Conservation (phyloP, 2,888 invertebrate species). For the Nysson spinosus region DNA sequence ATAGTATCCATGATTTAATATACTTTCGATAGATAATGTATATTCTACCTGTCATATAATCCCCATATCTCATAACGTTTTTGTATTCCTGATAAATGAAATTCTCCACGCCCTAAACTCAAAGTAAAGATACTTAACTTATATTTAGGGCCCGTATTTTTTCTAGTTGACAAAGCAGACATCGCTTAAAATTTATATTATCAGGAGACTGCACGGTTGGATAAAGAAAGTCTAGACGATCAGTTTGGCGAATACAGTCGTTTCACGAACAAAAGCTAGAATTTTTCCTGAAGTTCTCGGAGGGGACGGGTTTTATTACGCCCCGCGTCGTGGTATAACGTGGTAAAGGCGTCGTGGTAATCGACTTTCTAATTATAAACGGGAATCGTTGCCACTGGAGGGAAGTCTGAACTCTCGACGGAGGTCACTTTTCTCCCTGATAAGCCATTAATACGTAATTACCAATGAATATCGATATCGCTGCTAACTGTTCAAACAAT, state of each 20-base stretch:
- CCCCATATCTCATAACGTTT: too few relatives aligned
- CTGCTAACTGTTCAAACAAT: constrained; percentile 24
- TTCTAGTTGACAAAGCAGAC: too few relatives aligned
- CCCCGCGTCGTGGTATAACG: constrained; percentile 8
- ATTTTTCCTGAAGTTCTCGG: constrained; percentile 39
- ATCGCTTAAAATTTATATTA: too few relatives aligned
- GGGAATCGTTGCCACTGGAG: constrained; percentile 8
- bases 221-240: constrained; percentile 24
- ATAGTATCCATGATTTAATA: too few relatives aligned
- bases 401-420: constrained; percentile 40
- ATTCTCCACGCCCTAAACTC: too few relatives aligned
- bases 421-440: constrained; percentile 45
- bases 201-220: too few relatives aligned
- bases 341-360: constrained; percentile 42
- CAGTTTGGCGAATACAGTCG: constrained; percentile 1
- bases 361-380: constrained; percentile 59
- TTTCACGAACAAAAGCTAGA: constrained; percentile 11
- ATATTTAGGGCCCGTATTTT: too few relatives aligned
- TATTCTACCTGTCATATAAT: too few relatives aligned
- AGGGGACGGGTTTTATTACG: constrained; percentile 25
- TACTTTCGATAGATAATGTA: too few relatives aligned
- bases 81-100: too few relatives aligned
- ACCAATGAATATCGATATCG: constrained; percentile 49
- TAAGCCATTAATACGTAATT: constrained; percentile 59
- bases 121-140: too few relatives aligned